A percentile compares a stretch with the other conserved stretches of the same genome.
phyloP scores from a whole-genome alignment of 35 echinoderm and acorn worm species.

The Chiridota heheva region DNA sequence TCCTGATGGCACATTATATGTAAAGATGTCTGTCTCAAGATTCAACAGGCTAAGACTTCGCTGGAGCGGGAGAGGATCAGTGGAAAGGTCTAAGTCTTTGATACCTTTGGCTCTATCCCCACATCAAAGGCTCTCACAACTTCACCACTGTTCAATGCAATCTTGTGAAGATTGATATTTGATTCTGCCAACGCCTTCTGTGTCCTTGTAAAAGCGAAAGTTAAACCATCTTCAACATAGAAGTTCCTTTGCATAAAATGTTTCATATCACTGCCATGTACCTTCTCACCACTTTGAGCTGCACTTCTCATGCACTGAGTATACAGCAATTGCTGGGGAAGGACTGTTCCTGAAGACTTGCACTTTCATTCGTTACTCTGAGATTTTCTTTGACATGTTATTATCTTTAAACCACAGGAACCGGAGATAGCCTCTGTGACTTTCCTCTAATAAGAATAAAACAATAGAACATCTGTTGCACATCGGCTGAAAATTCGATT shows the following conservation, averaged over 20 bases:
- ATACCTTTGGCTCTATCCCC: conserved; percentile 56
- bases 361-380: conserved; percentile 55
- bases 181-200: not conserved
- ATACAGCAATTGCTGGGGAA: conserved; percentile 47
- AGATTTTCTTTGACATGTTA: not conserved
- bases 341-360: conserved; percentile 61
- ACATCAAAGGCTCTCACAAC: conserved; percentile 12
- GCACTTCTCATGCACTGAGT: conserved; percentile 14
- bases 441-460: conserved; percentile 27
- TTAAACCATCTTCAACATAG: conserved; percentile 70
- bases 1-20: conserved; percentile 15
- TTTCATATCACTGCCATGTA: conserved; percentile 4
- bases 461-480: conserved; percentile 41
- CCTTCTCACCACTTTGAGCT: not conserved
- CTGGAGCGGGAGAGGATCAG: conserved; percentile 32
- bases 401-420: conserved; percentile 59
- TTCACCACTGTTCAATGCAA: conserved; percentile 3
- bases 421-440: conserved; percentile 26
- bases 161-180: conserved; percentile 29
- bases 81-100: conserved; percentile 20
- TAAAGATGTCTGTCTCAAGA: conserved; percentile 48
- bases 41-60: conserved; percentile 41
- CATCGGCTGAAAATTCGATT: conserved; percentile 22
- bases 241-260: conserved; percentile 39
- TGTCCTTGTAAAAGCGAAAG: not conserved